Conservation (phyloP, 2,797 vertebrate genomes). For the Chelidonichthys spinosus region DNA sequence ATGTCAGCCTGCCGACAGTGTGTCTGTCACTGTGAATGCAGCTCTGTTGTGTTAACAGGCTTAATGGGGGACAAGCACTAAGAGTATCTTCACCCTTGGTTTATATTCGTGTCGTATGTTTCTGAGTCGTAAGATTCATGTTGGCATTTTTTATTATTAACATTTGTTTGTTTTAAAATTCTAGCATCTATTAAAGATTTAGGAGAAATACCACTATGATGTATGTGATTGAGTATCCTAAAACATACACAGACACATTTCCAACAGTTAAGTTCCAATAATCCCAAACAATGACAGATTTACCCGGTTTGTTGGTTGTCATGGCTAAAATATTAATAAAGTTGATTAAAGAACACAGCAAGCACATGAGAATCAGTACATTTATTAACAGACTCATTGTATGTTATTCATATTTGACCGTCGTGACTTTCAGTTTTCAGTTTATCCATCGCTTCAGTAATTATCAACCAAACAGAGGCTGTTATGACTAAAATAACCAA, state of each 20-base stretch:
- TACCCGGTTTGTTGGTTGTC: neutral
- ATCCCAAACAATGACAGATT: neutral
- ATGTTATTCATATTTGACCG: neutral
- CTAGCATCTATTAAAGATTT: no score
- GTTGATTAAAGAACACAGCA: neutral
- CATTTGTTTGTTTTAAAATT: no score
- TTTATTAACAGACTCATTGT: neutral
- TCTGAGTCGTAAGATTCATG: neutral
- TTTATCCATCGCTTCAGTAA: neutral
- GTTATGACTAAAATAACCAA: neutral
- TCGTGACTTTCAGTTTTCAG: slow-evolving; percentile 6
- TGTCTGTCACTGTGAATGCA: slow-evolving; percentile 12
- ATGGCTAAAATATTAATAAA: neutral
- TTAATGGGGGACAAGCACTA: neutral
- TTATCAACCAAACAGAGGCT: neutral
- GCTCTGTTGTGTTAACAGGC: neutral
- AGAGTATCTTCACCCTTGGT: neutral
- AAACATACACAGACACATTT: neutral
- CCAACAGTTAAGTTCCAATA: no score
- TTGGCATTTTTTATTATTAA: neutral
- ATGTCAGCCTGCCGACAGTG: slow-evolving; percentile 6
- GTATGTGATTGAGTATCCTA: neutral
- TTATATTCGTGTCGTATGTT: neutral
- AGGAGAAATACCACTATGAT: no score
- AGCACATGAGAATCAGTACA: neutral